Percentiles rank a stretch among this genome's conserved stretches.
Conservation (phyloP, 2,797 vertebrate genomes). For the Chrosomus eos region DNA sequence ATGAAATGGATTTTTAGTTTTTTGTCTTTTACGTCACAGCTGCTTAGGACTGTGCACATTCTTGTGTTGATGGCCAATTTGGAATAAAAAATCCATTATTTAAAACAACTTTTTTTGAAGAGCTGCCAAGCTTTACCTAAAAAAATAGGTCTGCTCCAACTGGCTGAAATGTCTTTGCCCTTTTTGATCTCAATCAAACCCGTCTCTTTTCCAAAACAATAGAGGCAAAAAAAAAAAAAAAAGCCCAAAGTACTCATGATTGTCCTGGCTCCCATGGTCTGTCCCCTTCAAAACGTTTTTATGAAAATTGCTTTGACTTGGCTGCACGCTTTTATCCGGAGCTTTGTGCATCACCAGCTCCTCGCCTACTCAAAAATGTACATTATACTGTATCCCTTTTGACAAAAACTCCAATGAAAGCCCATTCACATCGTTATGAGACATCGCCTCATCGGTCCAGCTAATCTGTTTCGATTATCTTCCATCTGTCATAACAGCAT, state of each 20-base stretch:
- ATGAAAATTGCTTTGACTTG: conserved; percentile 36
- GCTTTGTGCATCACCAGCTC: conserved; percentile 4
- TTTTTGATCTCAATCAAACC: conserved; percentile 13
- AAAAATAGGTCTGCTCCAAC: not conserved
- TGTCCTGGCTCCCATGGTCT: conserved; percentile 7
- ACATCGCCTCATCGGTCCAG: conserved; percentile 34
- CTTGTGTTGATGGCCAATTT: not conserved
- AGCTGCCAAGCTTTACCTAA: not conserved
- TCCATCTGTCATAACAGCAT: conserved; percentile 31
- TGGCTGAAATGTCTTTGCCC: conserved; percentile 6
- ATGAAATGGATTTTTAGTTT: not conserved
- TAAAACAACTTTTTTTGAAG: no score
- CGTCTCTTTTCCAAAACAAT: conserved; percentile 11
- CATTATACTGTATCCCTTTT: conserved; percentile 6
- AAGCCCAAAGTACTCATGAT: not conserved
- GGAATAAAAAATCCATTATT: not conserved
- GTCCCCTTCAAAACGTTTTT: conserved; percentile 9
- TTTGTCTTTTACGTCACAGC: not conserved
- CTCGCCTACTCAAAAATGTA: not conserved
- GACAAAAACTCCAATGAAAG: conserved; percentile 6
- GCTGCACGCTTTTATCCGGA: not conserved
- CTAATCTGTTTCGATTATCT: conserved; percentile 44
- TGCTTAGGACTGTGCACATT: no score
- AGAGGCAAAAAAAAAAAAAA: not conserved
- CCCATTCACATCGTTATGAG: conserved; percentile 14